These are phyloP conservation scores for Nasonia giraulti DNA, from an alignment of 1,140 invertebrate species.

Conservation along the genomic window DNA sequence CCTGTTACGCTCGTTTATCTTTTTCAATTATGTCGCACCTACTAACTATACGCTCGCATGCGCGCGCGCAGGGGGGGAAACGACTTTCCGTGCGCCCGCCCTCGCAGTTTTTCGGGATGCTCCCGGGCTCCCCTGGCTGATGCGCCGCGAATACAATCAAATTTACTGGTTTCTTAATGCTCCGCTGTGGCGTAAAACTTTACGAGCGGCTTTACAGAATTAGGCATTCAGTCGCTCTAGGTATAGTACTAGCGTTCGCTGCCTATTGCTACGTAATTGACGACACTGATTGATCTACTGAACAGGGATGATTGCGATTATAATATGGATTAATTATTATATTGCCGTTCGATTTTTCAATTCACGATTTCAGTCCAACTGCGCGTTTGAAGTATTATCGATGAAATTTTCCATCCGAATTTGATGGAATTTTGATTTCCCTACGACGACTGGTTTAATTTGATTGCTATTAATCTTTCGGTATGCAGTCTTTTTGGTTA, in stretches of 20 bases:
- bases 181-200: constrained; percentile 32
- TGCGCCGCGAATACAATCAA: constrained; percentile 39
- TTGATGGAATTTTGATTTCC: no score
- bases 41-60: constrained; percentile 34
- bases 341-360: no score
- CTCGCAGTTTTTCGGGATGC: not conserved
- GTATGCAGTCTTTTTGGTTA: no score
- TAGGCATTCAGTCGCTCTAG: constrained; percentile 28
- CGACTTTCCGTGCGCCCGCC: constrained; percentile 1
- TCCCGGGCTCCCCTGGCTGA: not conserved
- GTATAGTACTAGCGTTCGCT: not conserved
- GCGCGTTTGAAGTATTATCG: no score
- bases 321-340: not conserved
- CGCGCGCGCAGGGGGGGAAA: not conserved
- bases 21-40: constrained; percentile 52
- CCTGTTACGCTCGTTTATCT: constrained; percentile 50
- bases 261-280: constrained; percentile 31
- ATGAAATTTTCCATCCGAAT: no score
- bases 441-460: no score
- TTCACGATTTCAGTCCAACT: no score
- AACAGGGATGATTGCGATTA: no score
- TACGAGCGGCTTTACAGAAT: constrained; percentile 44
- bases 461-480: no score
- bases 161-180: constrained; percentile 45
- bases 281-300: not conserved